Percentiles rank a stretch among this genome's conserved stretches.
Evolutionary conservation across 2,888 invertebrate genomes (phyloP).

Genomic region (Brachypalpus laphriformis): DNA sequence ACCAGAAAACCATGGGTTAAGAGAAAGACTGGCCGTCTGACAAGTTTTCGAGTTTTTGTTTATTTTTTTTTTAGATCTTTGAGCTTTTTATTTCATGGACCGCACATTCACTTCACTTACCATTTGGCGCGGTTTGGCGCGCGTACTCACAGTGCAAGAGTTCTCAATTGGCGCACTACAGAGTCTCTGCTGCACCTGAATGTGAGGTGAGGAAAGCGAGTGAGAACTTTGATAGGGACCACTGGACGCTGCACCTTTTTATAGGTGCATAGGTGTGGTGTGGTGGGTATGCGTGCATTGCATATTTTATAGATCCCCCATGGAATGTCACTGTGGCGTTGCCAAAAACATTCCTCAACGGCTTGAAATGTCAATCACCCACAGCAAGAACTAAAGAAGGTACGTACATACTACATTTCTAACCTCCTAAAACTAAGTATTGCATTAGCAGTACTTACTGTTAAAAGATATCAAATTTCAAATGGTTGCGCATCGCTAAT

Average conservation of each 20-base stretch:
- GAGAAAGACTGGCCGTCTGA: constrained; percentile 59
- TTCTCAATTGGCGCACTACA: constrained; percentile 5
- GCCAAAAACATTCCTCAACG: not conserved
- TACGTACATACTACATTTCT: not conserved
- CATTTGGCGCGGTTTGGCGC: constrained; percentile 25
- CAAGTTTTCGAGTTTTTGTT: constrained; percentile 43
- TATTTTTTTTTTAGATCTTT: constrained; percentile 28
- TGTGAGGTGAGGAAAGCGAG: constrained; percentile 13
- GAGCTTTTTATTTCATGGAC: not conserved
- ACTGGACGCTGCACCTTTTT: constrained; percentile 29
- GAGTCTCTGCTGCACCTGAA: constrained; percentile 29
- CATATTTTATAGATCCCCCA: constrained; percentile 4
- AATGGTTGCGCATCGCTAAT: constrained; percentile 43
- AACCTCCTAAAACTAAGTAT: not conserved
- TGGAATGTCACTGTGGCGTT: constrained; percentile 14
- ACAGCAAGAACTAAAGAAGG: not conserved
- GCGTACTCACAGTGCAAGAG: not conserved
- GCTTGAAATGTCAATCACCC: constrained; percentile 26
- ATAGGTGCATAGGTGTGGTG: constrained; percentile 39
- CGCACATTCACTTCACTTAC: constrained; percentile 42
- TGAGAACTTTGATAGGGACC: not conserved
- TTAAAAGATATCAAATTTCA: constrained; percentile 38
- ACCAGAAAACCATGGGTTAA: constrained; percentile 56
- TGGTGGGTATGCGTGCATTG: constrained; percentile 27
- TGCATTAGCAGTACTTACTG: constrained; percentile 2